A percentile compares a stretch with the other conserved stretches of the same genome.
phyloP scores from a whole-genome alignment of 2,888 invertebrate species.

The Athalia rosae region DNA sequence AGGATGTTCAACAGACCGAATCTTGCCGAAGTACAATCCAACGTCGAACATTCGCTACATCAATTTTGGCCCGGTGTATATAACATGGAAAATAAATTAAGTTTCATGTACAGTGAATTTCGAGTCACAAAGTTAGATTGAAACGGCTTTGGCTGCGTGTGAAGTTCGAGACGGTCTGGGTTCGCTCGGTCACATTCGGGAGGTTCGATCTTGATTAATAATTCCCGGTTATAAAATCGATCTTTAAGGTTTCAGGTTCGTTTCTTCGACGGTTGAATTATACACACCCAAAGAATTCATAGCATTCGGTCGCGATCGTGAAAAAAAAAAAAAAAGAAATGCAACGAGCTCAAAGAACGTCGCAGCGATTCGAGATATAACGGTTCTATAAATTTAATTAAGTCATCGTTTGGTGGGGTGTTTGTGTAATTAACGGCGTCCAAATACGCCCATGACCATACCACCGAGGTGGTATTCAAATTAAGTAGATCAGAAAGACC shows the following conservation, averaged over 20 bases:
- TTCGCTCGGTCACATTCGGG: not conserved
- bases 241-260: conserved; percentile 7
- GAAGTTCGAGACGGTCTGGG: conserved; percentile 10
- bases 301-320: not conserved
- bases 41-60: not conserved
- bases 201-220: not conserved
- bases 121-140: not conserved
- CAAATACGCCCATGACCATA: not conserved
- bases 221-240: conserved; percentile 23
- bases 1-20: not conserved
- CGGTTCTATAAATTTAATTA: conserved; percentile 30
- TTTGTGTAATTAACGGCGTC: conserved; percentile 40
- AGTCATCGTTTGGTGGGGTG: conserved; percentile 37
- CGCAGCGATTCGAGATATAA: conserved; percentile 30
- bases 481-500: conserved; percentile 39
- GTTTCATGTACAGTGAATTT: conserved; percentile 23
- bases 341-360: not conserved
- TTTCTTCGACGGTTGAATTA: not conserved
- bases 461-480: conserved; percentile 41
- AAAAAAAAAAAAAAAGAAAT: not conserved
- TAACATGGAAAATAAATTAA: conserved; percentile 17
- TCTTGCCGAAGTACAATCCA: not conserved
- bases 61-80: not conserved
- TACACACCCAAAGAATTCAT: too few relatives aligned
- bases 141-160: too few relatives aligned